These are phyloP conservation scores for Philaenus spumarius DNA, from an alignment of 1,140 invertebrate genomes.

Conservation along the genomic window DNA sequence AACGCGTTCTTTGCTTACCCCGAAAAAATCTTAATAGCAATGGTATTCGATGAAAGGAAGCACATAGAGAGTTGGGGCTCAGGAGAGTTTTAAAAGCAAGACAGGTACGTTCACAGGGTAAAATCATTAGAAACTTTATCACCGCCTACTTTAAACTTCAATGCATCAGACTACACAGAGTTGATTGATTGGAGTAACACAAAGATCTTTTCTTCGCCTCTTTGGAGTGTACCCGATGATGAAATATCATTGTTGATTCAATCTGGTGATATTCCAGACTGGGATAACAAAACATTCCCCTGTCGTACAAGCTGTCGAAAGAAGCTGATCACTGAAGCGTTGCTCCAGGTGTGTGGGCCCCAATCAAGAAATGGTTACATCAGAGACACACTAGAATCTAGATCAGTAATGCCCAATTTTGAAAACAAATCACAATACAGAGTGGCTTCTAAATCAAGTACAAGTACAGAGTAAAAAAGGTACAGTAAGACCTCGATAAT, in stretches of 20 bases:
- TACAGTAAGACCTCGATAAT: too few species aligned
- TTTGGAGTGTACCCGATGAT: conserved; percentile 18
- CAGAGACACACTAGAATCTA: conserved; percentile 7
- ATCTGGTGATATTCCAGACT: too few species aligned
- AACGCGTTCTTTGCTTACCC: conserved; percentile 31
- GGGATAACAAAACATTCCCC: conserved; percentile 22
- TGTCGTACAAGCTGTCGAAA: conserved; percentile 33
- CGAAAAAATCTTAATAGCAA: conserved; percentile 36
- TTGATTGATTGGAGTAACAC: conserved; percentile 20
- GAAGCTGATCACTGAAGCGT: conserved; percentile 32
- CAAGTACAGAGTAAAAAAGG: too few species aligned
- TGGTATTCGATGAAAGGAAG: too few species aligned
- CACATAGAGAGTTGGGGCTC: conserved; percentile 28
- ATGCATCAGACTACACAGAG: too few species aligned
- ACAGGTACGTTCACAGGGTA: not conserved
- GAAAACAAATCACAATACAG: conserved; percentile 11
- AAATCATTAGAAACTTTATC: conserved; percentile 18
- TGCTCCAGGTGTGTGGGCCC: conserved; percentile 21
- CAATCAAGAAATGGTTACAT: conserved; percentile 26
- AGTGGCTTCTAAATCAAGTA: too few species aligned
- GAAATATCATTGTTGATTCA: conserved; percentile 20
- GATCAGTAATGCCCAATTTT: too few species aligned
- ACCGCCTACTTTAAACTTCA: conserved; percentile 23
- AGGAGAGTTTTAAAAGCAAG: too few species aligned
- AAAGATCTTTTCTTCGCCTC: conserved; percentile 16